Percentiles rank a stretch among this genome's conserved stretches.
Conservation (phyloP, 2,888 invertebrate genomes). For the Geotrupes spiniger region DNA sequence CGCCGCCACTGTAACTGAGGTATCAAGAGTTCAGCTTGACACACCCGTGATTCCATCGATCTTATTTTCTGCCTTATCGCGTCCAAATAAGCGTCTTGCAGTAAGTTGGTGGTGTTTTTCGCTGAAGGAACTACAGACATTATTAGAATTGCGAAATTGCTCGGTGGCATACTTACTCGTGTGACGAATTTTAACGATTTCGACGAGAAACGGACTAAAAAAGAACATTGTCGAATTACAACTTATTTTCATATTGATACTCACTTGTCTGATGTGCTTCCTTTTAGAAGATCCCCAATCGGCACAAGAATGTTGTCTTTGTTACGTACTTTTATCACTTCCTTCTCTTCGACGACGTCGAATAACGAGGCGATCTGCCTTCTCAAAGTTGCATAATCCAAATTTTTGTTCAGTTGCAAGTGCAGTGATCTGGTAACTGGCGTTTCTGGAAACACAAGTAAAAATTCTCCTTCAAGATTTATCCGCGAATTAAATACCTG, state of each 20-base stretch:
- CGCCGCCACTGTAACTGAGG: constrained; percentile 49
- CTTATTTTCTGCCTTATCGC: constrained; percentile 51
- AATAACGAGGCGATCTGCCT: constrained; percentile 40
- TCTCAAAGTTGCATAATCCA: constrained; percentile 39
- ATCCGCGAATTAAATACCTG: background rate
- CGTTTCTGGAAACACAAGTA: constrained; percentile 38
- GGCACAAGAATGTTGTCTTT: constrained; percentile 49
- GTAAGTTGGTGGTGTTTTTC: constrained; percentile 31
- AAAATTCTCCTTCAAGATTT: no score
- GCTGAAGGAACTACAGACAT: constrained; percentile 17
- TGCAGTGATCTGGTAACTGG: constrained; percentile 35
- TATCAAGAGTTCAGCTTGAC: constrained; percentile 46
- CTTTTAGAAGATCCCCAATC: constrained; percentile 47
- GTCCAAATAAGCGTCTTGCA: constrained; percentile 52
- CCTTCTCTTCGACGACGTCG: constrained; percentile 42
- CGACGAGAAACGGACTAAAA: constrained; percentile 48
- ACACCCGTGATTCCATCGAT: constrained; percentile 50
- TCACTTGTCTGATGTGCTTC: constrained; percentile 41
- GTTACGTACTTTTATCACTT: constrained; percentile 51
- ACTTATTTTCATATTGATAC: constrained; percentile 5
- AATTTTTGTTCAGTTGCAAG: constrained; percentile 37
- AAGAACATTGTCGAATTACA: constrained; percentile 16
- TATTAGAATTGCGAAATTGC: constrained; percentile 1
- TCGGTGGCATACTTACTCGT: constrained; percentile 43
- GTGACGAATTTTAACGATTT: constrained; percentile 50